These are phyloP conservation scores for Poeciliopsis occidentalis DNA, from an alignment of 2,113 vertebrate genomes.

Conservation along the genomic window DNA sequence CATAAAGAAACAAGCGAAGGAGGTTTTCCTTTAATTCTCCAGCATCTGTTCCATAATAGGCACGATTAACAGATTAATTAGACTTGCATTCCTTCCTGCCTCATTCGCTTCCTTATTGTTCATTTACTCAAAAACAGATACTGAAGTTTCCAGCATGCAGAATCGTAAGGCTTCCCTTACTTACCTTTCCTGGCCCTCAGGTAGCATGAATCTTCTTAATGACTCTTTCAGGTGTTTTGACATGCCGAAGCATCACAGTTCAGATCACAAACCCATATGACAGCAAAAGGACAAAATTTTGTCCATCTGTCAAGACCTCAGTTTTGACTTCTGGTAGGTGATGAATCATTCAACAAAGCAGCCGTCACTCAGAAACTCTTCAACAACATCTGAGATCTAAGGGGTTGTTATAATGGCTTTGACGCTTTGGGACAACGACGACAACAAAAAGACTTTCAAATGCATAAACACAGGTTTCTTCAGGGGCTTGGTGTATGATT, in stretches of 20 bases:
- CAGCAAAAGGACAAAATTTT: conserved; percentile 31
- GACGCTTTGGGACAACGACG: conserved; percentile 48
- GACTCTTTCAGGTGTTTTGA: conserved; percentile 12
- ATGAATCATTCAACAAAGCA: conserved; percentile 75
- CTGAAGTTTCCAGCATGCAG: background rate
- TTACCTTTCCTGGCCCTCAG: conserved; percentile 1
- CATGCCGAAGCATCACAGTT: conserved; percentile 19
- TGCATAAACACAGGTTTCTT: conserved; percentile 64
- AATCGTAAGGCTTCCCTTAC: conserved; percentile 23
- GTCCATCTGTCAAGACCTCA: conserved; percentile 50
- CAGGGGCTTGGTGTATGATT: conserved; percentile 49
- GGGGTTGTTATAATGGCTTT: conserved; percentile 43
- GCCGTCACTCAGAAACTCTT: conserved; percentile 47
- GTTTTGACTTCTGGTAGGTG: conserved; percentile 55
- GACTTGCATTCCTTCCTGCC: conserved; percentile 51
- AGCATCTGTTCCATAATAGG: conserved; percentile 71
- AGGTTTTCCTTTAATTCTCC: conserved; percentile 59
- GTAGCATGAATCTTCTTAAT: conserved; percentile 21
- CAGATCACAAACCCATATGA: conserved; percentile 18
- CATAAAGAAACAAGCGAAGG: conserved; percentile 51
- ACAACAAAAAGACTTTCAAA: conserved; percentile 73
- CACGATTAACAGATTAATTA: conserved; percentile 73
- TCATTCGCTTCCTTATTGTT: conserved; percentile 20
- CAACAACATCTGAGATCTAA: conserved; percentile 62
- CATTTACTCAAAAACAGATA: conserved; percentile 25